Percentiles rank a stretch among this genome's conserved stretches.
Conservation (phyloP, 23 tunicate species). For the Aplidium turbinatum region DNA sequence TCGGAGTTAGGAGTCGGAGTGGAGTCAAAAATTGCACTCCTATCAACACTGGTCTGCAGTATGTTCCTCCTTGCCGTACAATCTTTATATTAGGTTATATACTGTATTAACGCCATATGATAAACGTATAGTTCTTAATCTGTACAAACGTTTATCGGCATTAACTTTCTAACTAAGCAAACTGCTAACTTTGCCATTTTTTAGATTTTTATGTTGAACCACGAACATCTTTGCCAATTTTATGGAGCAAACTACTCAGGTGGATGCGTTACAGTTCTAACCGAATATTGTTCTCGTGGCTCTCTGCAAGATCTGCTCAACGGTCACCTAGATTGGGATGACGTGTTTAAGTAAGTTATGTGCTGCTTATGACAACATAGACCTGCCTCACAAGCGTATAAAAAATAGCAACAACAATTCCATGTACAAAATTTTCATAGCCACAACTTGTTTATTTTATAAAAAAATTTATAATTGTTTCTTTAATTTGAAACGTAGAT, state of each 20-base stretch:
- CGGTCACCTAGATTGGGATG: conserved; percentile 53
- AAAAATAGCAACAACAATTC: no score
- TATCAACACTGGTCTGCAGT: no score
- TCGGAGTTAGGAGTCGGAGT: no score
- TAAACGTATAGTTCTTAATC: neutral
- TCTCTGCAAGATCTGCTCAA: conserved; percentile 65
- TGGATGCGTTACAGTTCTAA: conserved; percentile 22
- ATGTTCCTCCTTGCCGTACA: no score
- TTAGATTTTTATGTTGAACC: conserved; percentile 63
- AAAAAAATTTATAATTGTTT: neutral
- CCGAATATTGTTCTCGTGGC: conserved; percentile 81
- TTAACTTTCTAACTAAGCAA: neutral
- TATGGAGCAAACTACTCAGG: conserved; percentile 71
- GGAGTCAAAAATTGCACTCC: no score
- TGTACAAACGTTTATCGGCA: neutral
- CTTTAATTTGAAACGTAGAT: neutral
- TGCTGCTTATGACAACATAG: neutral
- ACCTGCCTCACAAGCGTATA: no score
- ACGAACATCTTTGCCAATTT: conserved; percentile 80
- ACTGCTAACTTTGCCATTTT: neutral
- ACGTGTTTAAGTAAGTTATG: conserved; percentile 60
- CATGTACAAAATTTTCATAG: no score
- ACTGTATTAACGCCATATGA: neutral
- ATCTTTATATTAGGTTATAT: no score
- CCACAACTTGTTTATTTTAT: no score